Base-by-base conservation (phyloP, 1,140 invertebrate genomes). In the Orussus abietinus region DNA sequence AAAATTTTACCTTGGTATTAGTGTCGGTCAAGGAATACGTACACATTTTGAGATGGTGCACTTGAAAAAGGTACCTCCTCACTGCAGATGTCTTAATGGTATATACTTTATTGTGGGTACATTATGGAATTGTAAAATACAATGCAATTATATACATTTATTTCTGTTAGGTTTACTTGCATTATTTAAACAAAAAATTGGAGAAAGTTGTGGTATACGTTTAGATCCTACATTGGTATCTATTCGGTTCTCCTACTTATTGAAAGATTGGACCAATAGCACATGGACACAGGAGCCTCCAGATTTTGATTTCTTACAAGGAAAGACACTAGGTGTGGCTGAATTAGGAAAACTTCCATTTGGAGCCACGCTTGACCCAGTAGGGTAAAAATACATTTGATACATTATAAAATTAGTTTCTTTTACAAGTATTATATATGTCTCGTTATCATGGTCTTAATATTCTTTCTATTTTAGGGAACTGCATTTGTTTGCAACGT, bases 1-100 rank as follows among this genome's bases (percentile, higher is more conserved):
- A 57, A 83, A 85, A 51, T 87, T 82, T 72, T 96, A 86, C 68
- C 68, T 85, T 22, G 92, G 92, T 15, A 78, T 87, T 6, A 85
- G 81, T 56, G 80, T 89, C 62, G 81, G 83, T 32, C 82, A 77
- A 58, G 84, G 84, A 33, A 76, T 84, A 5, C 78, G 84, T 46
- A 83, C 84, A 15, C 83, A 85, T 59, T 93, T 90, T 70, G 86
- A 95, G 57, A 90, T 94, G 78, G 84, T 93, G 42, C 89, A 94
- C 62, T 75, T 96, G 25, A 85, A 84, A 58, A 81, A 81, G 55
- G 77, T 86, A 40, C 90, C 90, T n/a, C 74, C 78, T 25, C 84
- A 91, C 53, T 92, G 84, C 57, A 83, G 81, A 45, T 86, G 94
- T 73, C 74, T 96, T 1, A 83, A 83, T 56, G 83, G 82, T 76